Base-by-base conservation (phyloP, 2,888 invertebrate species). In the Tineola bisselliella region DNA sequence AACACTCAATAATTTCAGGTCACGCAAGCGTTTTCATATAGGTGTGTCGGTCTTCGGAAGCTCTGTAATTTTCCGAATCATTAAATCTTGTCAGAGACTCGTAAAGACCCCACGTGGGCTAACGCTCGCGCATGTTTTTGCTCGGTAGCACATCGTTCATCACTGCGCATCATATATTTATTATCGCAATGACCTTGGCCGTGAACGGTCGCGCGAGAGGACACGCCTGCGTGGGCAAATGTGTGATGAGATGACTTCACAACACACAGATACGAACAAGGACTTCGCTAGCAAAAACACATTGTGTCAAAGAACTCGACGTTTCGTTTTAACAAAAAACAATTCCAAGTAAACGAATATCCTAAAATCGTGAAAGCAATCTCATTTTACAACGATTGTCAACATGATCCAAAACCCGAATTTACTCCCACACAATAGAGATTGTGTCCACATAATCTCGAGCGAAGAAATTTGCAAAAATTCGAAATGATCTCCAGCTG, bases 141-240 rank as follows among this genome's bases (percentile, higher is more conserved):
- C 72, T 70, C 73, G 71, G 74, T 70, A 75, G 79, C 81, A 80
- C 78, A 74, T 79, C 79, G 76, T 79, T 76, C 76, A 74, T 83
- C 81, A 82, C 80, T 75, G 77, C 77, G 69, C 76, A 59, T 33
- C 12, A 43, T 76, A 80, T 81, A 64, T 64, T 79, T 68, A 84
- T 84, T 83, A 79, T 81, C 74, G 74, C 69, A 71, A 74, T 79
- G 86, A 79, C 86, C 86, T 87, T 87, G 86, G 79, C 86, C 83
- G 81, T 86, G 87, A 84, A 83, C 84, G 83, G 76, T 76, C 82
- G 80, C 68, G 63, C 61, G 72, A 72, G 68, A 69, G 43, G 76
- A 74, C 69, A 68, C 71, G 44, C 59, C 15, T 69, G 75, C 75
- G 76, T 76, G 75, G 73, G 74, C 76, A 70, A 73, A 33, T 33